A percentile compares a stretch with the other conserved stretches of the same genome.
These are phyloP conservation scores for Heliothis subflexa DNA, from an alignment of 1,140 invertebrate genomes.

Conservation along the genomic window DNA sequence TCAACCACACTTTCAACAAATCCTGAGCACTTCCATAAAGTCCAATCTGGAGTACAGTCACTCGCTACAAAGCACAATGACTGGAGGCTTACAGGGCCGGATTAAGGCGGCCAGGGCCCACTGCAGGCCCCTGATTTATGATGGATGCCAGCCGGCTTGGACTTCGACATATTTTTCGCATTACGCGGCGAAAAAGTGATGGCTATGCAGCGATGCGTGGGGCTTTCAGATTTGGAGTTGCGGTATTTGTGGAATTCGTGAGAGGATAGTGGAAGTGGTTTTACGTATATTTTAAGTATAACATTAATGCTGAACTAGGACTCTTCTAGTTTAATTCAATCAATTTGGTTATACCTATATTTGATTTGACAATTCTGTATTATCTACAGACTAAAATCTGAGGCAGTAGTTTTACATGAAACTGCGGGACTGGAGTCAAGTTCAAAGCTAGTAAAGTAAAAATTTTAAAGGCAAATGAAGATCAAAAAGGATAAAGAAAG, in stretches of 20 bases:
- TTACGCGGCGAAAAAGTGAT: conserved; percentile 61
- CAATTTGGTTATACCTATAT: too few species aligned
- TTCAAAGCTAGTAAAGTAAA: too few species aligned
- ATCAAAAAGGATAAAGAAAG: not conserved
- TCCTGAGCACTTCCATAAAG: conserved; percentile 9
- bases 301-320: not conserved
- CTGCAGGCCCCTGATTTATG: conserved; percentile 63
- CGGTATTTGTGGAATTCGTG: conserved; percentile 20
- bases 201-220: conserved; percentile 56
- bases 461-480: too few species aligned
- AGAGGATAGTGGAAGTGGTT: not conserved
- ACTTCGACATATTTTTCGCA: conserved; percentile 72
- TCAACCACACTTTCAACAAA: conserved; percentile 6
- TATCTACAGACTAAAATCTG: too few species aligned
- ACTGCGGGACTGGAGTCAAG: too few species aligned
- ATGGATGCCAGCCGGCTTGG: conserved; percentile 57
- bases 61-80: conserved; percentile 33
- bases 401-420: too few species aligned
- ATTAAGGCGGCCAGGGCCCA: conserved; percentile 38
- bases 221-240: conserved; percentile 49
- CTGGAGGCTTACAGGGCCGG: conserved; percentile 20
- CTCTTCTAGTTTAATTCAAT: too few species aligned
- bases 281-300: not conserved
- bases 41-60: conserved; percentile 12
- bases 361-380: too few species aligned